phyloP scores from a whole-genome alignment of 1,140 invertebrate genomes.

The Drosophila obscura region DNA sequence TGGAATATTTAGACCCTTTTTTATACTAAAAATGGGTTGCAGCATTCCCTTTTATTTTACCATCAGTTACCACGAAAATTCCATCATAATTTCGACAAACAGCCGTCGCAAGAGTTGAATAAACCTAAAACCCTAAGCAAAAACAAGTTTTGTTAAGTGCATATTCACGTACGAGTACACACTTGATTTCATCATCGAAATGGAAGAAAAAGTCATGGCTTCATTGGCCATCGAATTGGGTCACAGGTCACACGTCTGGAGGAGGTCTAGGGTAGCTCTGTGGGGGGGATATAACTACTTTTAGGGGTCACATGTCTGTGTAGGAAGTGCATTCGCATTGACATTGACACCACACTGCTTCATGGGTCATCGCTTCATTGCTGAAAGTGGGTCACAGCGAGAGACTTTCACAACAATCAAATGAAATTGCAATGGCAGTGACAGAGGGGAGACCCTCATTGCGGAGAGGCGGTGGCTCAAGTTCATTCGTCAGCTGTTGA shows the following conservation, averaged over 20 bases:
- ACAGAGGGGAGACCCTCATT: too few relatives aligned
- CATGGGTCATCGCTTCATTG: constrained; percentile 10
- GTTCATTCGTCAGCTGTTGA: constrained; percentile 19
- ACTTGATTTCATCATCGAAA: constrained; percentile 42
- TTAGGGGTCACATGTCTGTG: too few relatives aligned
- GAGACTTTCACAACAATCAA: constrained; percentile 50
- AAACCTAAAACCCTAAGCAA: constrained; percentile 34
- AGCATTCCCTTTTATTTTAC: too few relatives aligned
- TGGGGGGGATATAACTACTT: neutral
- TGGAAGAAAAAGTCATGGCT: constrained; percentile 14
- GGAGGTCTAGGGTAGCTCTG: neutral
- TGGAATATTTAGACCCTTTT: too few relatives aligned
- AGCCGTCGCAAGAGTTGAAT: constrained; percentile 44
- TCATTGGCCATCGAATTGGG: neutral
- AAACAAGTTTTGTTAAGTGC: constrained; percentile 60
- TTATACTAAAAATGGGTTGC: too few relatives aligned
- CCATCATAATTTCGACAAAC: too few relatives aligned
- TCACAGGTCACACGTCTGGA: too few relatives aligned
- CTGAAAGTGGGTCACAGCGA: constrained; percentile 39
- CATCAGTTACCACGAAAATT: too few relatives aligned
- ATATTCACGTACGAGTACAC: constrained; percentile 11
- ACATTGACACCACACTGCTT: neutral
- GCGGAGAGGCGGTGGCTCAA: constrained; percentile 8
- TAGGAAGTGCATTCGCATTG: constrained; percentile 48
- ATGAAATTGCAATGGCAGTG: constrained; percentile 51